Conservation (phyloP, 2,888 invertebrate genomes). For the Acronicta leporina region DNA sequence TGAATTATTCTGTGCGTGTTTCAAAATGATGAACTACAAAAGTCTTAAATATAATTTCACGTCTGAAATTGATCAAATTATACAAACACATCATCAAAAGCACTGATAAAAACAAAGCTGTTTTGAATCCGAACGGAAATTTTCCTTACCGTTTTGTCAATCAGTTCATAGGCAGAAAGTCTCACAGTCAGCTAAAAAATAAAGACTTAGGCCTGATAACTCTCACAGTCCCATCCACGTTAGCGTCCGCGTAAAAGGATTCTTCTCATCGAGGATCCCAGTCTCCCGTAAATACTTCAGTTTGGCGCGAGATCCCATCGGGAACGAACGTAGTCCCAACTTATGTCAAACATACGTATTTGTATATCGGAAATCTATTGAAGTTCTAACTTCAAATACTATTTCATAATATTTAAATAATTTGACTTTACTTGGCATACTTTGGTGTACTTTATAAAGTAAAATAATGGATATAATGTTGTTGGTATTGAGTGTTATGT, state of each 20-base stretch:
- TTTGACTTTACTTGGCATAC: not conserved
- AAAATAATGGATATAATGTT: conserved; percentile 37
- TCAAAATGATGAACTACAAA: too few species aligned
- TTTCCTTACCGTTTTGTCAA: conserved; percentile 2
- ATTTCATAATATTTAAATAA: not conserved
- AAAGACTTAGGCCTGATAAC: conserved; percentile 27
- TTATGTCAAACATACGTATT: not conserved
- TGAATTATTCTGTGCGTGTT: too few species aligned
- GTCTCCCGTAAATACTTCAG: conserved; percentile 50
- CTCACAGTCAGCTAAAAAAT: conserved; percentile 14
- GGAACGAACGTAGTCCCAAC: conserved; percentile 49
- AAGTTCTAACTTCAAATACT: conserved; percentile 20
- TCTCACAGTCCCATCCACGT: conserved; percentile 17
- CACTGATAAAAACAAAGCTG: not conserved
- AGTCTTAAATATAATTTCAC: not conserved
- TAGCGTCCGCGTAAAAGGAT: conserved; percentile 30
- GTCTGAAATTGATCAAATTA: not conserved
- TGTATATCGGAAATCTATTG: conserved; percentile 18
- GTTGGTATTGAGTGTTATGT: conserved; percentile 44
- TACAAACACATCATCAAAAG: not conserved
- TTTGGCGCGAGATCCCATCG: conserved; percentile 58
- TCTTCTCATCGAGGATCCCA: conserved; percentile 30
- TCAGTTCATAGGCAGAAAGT: conserved; percentile 1
- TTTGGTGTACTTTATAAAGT: not conserved
- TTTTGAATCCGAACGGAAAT: not conserved